Conservation (phyloP, 2,797 vertebrate genomes). For the Rhabdophis nuchalis region DNA sequence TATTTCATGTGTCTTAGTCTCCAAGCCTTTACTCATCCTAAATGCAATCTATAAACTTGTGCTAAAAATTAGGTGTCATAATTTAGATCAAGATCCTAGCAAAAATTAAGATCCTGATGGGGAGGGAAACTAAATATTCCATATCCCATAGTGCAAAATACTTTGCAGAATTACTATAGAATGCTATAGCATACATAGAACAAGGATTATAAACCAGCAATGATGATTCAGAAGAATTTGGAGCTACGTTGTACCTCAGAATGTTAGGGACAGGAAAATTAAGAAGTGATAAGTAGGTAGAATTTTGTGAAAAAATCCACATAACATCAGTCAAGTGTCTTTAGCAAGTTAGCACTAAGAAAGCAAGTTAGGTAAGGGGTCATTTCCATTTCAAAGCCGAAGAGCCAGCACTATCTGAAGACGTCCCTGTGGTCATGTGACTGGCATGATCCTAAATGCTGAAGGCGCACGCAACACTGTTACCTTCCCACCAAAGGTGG, state of each 20-base stretch:
- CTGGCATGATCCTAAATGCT: no score
- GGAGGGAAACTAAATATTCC: background rate
- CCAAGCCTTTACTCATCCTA: background rate
- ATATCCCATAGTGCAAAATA: background rate
- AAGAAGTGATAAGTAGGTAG: background rate
- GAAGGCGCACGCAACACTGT: no score
- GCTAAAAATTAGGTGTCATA: conserved; percentile 1
- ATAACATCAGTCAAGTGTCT: background rate
- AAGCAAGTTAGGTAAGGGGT: no score
- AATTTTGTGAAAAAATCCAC: background rate
- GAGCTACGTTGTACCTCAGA: background rate
- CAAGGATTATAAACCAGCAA: background rate
- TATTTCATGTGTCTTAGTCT: background rate
- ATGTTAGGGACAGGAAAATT: background rate
- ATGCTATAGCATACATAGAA: background rate
- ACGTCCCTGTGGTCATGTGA: no score
- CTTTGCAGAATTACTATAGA: background rate
- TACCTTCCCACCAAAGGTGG: no score
- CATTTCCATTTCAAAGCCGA: no score
- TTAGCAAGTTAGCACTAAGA: background rate
- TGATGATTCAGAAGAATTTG: background rate
- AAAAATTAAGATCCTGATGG: background rate
- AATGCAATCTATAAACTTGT: background rate
- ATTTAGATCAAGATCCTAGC: background rate
- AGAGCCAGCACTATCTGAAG: no score